A percentile compares a stretch with the other conserved stretches of the same genome.
These are phyloP conservation scores for Heteromormyrus szaboi DNA, from an alignment of 2,797 vertebrate species.

Conservation along the genomic window DNA sequence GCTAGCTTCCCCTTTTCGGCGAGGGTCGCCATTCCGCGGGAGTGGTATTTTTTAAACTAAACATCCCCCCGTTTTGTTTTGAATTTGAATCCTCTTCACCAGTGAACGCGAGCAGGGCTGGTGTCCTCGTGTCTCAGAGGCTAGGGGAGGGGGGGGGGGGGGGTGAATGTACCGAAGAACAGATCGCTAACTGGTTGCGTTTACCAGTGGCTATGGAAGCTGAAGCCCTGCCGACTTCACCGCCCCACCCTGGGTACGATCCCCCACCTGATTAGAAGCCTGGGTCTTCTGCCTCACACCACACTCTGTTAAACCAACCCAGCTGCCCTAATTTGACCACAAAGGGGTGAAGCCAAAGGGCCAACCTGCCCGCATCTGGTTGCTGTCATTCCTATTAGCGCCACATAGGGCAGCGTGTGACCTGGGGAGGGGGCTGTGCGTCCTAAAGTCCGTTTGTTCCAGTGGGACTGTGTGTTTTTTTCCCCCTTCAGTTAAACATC, in stretches of 20 bases:
- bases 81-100: background rate
- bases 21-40: background rate
- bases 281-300: background rate
- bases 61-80: background rate
- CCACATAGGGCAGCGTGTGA: background rate
- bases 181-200: background rate
- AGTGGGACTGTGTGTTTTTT: background rate
- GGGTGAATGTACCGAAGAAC: background rate
- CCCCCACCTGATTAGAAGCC: background rate
- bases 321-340: background rate
- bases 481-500: background rate
- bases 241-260: background rate
- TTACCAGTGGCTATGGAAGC: background rate
- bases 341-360: background rate
- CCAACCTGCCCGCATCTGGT: background rate
- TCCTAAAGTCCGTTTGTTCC: background rate
- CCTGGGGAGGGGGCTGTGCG: background rate
- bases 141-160: background rate
- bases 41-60: background rate
- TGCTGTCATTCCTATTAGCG: background rate
- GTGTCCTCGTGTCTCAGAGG: background rate
- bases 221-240: background rate
- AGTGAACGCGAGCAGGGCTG: background rate
- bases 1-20: background rate
- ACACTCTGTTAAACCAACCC: background rate